Percentiles rank a stretch among this genome's conserved stretches.
Conservation (phyloP, 2,113 vertebrate genomes). For the Myocastor coypus region DNA sequence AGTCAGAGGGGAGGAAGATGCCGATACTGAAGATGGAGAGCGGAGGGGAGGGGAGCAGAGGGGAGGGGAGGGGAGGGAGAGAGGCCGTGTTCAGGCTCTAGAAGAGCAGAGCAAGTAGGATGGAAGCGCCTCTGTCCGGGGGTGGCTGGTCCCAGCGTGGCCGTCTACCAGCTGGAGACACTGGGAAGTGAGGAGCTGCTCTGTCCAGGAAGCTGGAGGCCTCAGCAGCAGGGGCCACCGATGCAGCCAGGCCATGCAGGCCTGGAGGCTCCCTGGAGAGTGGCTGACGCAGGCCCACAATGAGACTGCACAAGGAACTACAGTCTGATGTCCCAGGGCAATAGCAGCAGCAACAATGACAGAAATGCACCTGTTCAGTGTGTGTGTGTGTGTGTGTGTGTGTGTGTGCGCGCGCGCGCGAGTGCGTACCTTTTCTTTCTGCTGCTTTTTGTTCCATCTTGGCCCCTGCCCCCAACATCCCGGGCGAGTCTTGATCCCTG, state of each 20-base stretch:
- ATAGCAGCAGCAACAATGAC: not conserved
- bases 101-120: not conserved
- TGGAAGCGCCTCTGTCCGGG: not conserved
- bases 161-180: not conserved
- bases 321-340: not conserved
- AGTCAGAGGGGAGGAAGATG: not conserved
- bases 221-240: not conserved
- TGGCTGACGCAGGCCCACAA: not conserved
- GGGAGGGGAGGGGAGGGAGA: not conserved
- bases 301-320: not conserved
- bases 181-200: not conserved
- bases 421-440: no score
- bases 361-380: not conserved
- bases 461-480: not conserved
- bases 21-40: not conserved
- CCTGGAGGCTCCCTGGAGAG: not conserved
- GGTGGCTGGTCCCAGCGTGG: no score
- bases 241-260: not conserved
- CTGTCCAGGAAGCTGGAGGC: not conserved
- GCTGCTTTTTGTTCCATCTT: not conserved
- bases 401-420: not conserved
- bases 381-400: not conserved
- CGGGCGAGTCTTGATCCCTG: not conserved
- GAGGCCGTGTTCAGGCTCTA: no score
- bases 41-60: not conserved